Conservation (phyloP, 2,113 vertebrate genomes). For the Corythaeola cristata region DNA sequence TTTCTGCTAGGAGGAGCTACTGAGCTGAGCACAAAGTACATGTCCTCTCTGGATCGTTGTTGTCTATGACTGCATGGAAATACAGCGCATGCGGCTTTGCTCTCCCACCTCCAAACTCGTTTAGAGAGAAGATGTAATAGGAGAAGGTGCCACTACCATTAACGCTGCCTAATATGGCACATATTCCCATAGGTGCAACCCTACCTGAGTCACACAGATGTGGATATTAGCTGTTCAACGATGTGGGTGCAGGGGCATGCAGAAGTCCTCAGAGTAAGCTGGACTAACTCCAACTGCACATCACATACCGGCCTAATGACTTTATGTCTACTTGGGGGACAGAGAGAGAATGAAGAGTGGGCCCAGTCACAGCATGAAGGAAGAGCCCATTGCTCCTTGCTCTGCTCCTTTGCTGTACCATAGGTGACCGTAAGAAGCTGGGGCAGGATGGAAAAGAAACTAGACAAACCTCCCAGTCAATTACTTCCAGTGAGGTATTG, state of each 20-base stretch:
- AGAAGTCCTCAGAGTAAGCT: neutral
- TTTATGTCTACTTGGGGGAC: neutral
- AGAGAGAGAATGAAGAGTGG: neutral
- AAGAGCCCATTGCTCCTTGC: neutral
- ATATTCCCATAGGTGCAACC: neutral
- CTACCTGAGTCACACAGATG: neutral
- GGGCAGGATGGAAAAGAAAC: neutral
- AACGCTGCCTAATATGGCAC: constrained; percentile 13
- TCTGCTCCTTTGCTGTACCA: neutral
- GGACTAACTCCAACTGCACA: constrained; percentile 15
- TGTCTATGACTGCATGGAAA: neutral
- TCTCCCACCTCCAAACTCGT: neutral
- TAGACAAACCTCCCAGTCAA: neutral
- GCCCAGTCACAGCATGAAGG: neutral
- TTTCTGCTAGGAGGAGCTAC: constrained; percentile 66
- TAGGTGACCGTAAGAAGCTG: neutral
- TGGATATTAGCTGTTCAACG: constrained; percentile 5
- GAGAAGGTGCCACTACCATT: constrained; percentile 40
- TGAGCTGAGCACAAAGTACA: constrained; percentile 36
- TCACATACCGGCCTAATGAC: constrained; percentile 10
- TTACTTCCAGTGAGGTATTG: neutral
- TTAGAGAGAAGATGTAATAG: constrained; percentile 9
- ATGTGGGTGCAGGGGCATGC: neutral
- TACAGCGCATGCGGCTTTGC: neutral
- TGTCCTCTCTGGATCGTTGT: neutral